These are phyloP conservation scores for Sceliomorpha sp. DNA, from an alignment of 2,888 invertebrate species.

Conservation along the genomic window DNA sequence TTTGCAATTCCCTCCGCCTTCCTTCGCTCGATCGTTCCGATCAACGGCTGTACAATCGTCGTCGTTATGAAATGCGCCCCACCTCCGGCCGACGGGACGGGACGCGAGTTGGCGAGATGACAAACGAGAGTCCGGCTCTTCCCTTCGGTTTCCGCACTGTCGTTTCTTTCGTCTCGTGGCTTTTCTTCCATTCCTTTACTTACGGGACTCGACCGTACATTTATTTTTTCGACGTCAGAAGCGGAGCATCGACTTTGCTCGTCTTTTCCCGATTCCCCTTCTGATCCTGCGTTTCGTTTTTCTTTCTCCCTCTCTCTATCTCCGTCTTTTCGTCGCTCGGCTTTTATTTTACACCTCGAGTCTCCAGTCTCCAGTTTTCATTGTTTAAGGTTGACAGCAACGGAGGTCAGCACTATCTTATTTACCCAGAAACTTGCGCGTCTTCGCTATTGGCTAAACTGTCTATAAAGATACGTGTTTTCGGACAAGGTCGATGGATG, in stretches of 20 bases:
- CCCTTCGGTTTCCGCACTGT: slow-evolving; percentile 6
- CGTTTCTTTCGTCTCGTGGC: slow-evolving; percentile 14
- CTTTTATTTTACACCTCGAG: slow-evolving; percentile 45
- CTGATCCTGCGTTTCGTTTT: too few relatives aligned
- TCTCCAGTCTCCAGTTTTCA: slow-evolving; percentile 51
- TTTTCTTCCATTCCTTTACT: slow-evolving; percentile 22
- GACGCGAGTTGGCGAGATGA: slow-evolving; percentile 12
- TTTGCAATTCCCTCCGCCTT: slow-evolving; percentile 7
- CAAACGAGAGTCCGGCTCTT: slow-evolving; percentile 15
- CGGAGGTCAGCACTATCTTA: slow-evolving; percentile 38
- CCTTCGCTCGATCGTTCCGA: slow-evolving; percentile 10
- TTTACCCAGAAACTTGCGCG: slow-evolving; percentile 41
- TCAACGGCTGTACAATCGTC: slow-evolving; percentile 10
- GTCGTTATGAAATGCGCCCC: slow-evolving; percentile 16
- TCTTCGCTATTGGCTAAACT: slow-evolving; percentile 21
- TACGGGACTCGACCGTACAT: slow-evolving; percentile 28
- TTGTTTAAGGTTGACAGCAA: slow-evolving; percentile 42
- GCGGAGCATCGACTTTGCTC: slow-evolving; percentile 2
- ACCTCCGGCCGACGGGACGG: too few relatives aligned
- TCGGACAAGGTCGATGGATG: too few relatives aligned
- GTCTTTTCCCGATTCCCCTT: not conserved
- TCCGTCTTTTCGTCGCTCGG: slow-evolving; percentile 8
- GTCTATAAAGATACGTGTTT: not conserved
- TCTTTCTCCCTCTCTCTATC: slow-evolving; percentile 1
- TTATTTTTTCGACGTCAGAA: slow-evolving; percentile 25